Evolutionary conservation across 2,113 vertebrate genomes (phyloP).

Genomic region (Paralichthys olivaceus): DNA sequence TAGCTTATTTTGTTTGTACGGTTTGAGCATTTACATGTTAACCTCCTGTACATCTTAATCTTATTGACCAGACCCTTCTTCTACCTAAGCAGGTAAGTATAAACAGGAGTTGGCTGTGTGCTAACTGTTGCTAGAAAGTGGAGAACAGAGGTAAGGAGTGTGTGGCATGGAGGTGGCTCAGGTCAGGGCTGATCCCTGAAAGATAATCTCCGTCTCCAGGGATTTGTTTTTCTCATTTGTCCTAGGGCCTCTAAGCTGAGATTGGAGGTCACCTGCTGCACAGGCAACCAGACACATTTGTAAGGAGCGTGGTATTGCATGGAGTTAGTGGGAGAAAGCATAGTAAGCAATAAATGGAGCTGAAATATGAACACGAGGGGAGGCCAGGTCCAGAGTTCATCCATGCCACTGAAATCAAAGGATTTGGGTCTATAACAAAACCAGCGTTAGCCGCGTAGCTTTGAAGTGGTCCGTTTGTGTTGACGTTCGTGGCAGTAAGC

Average conservation of each 20-base stretch:
- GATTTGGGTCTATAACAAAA: conserved; percentile 67
- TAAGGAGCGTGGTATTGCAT: conserved; percentile 36
- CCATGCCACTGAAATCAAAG: conserved; percentile 64
- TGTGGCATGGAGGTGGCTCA: conserved; percentile 56
- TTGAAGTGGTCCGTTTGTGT: conserved; percentile 73
- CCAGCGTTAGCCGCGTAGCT: conserved; percentile 60
- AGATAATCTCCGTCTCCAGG: conserved; percentile 82
- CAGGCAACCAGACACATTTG: conserved; percentile 44
- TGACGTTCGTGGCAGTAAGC: conserved; percentile 55
- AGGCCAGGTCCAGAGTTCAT: conserved; percentile 70
- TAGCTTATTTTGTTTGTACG: conserved; percentile 18
- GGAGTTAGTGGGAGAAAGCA: conserved; percentile 29
- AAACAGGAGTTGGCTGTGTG: conserved; percentile 23
- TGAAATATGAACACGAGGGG: conserved; percentile 37
- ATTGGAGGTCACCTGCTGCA: conserved; percentile 78
- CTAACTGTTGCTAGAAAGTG: conserved; percentile 59
- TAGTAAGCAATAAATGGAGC: conserved; percentile 38
- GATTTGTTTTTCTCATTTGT: conserved; percentile 83
- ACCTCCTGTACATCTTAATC: conserved; percentile 9
- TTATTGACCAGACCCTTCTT: conserved; percentile 16
- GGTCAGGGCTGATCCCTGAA: conserved; percentile 77
- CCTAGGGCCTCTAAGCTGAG: conserved; percentile 73
- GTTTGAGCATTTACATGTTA: conserved; percentile 29
- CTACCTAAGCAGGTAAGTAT: conserved; percentile 14
- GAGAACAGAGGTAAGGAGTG: conserved; percentile 47